Percentiles rank a stretch among this genome's conserved stretches.
These are phyloP conservation scores for Acipenser oxyrinchus DNA, from an alignment of 2,797 vertebrate genomes.

Conservation along the genomic window DNA sequence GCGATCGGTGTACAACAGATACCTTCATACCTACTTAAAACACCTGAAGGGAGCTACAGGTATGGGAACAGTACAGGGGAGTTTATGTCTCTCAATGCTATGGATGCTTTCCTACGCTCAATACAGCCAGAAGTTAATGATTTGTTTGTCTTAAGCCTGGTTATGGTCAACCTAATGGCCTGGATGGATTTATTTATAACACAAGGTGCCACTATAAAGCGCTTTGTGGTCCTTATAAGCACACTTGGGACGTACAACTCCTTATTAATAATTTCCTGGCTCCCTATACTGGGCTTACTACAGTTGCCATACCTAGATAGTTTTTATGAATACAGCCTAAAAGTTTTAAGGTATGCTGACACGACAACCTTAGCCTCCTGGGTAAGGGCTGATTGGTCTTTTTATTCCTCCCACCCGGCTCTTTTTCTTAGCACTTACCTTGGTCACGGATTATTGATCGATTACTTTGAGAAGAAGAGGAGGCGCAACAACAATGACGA, in stretches of 20 bases:
- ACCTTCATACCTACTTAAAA: slow-evolving; percentile 89
- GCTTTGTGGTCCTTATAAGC: slow-evolving; percentile 95
- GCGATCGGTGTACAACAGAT: slow-evolving; percentile 79
- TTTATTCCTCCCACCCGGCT: slow-evolving; percentile 92
- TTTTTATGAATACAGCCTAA: slow-evolving; percentile 89
- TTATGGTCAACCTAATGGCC: slow-evolving; percentile 91
- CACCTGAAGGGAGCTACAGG: slow-evolving; percentile 89
- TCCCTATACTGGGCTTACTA: slow-evolving; percentile 86
- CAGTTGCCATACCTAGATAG: slow-evolving; percentile 88
- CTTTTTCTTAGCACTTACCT: slow-evolving; percentile 93
- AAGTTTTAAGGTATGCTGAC: slow-evolving; percentile 87
- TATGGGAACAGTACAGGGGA: slow-evolving; percentile 91
- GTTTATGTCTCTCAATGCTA: slow-evolving; percentile 84
- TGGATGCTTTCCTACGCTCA: slow-evolving; percentile 91
- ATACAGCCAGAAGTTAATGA: slow-evolving; percentile 96
- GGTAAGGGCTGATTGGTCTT: slow-evolving; percentile 92
- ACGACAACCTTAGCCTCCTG: slow-evolving; percentile 87
- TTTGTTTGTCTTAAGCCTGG: slow-evolving; percentile 89
- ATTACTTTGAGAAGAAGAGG: slow-evolving; percentile 95
- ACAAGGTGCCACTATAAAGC: slow-evolving; percentile 93
- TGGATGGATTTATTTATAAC: slow-evolving; percentile 99
- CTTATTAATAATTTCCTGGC: slow-evolving; percentile 89
- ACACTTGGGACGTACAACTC: slow-evolving; percentile 97
- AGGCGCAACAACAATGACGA: slow-evolving; percentile 62
- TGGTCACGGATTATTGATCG: slow-evolving; percentile 84